A percentile compares a stretch with the other conserved stretches of the same genome.
These are phyloP conservation scores for Bombus soroeensis DNA, from an alignment of 1,140 invertebrate genomes.

Conservation along the genomic window DNA sequence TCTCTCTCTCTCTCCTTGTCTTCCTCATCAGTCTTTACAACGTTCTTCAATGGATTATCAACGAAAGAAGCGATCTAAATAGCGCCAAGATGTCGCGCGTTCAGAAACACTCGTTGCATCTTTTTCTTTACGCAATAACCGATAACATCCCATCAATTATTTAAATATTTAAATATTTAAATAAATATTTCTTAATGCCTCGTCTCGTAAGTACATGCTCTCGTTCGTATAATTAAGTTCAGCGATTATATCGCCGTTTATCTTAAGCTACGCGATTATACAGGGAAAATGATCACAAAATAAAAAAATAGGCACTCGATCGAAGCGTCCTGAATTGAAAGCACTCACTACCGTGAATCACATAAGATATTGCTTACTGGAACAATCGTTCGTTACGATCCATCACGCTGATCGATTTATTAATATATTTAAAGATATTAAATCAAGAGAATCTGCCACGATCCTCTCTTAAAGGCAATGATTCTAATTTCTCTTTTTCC, in stretches of 20 bases:
- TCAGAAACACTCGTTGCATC: not conserved
- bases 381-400: constrained; percentile 9
- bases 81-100: not conserved
- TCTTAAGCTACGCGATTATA: not conserved
- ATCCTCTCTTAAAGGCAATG: not conserved
- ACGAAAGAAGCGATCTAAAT: constrained; percentile 23
- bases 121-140: not conserved
- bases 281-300: constrained; percentile 34
- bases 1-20: not conserved
- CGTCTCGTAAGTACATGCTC: not conserved
- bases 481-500: not conserved
- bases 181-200: constrained; percentile 35
- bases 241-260: constrained; percentile 13
- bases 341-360: not conserved
- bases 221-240: not conserved
- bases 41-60: not conserved
- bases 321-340: constrained; percentile 17
- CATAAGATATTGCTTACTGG: not conserved
- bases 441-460: not conserved
- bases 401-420: not conserved
- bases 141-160: not conserved
- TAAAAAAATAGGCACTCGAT: constrained; percentile 21
- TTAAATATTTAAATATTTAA: constrained; percentile 21
- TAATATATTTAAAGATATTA: not conserved
- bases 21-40: constrained; percentile 51